A percentile compares a stretch with the other conserved stretches of the same genome.
Conservation (phyloP, 2,113 vertebrate species). For the Montifringilla adamsi region DNA sequence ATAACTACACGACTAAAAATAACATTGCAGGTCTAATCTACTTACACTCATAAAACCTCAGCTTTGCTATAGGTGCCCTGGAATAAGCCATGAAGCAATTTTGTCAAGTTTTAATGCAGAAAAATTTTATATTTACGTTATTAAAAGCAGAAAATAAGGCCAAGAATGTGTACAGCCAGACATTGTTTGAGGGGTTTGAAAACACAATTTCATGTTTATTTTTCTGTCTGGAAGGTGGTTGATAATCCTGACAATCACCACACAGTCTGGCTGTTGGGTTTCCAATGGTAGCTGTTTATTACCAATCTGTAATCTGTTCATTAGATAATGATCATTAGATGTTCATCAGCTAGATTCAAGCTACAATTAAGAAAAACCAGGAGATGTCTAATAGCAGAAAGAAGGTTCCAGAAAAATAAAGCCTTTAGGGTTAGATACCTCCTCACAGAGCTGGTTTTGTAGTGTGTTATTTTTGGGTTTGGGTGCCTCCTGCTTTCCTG, state of each 20-base stretch:
- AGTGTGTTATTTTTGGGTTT: not conserved
- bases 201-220: not conserved
- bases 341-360: not conserved
- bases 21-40: slow-evolving; percentile 2
- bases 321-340: not conserved
- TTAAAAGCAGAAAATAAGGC: not conserved
- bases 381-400: not conserved
- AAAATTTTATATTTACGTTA: not conserved
- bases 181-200: not conserved
- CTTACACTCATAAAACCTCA: not conserved
- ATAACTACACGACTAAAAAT: not conserved
- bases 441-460: not conserved
- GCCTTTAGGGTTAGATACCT: not conserved
- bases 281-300: not conserved
- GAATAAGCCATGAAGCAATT: not conserved
- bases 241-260: not conserved
- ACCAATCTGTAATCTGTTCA: not conserved
- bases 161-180: not conserved
- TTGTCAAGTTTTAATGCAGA: not conserved
- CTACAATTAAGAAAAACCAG: not conserved
- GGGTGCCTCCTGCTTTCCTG: not conserved
- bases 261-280: not conserved
- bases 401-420: not conserved
- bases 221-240: slow-evolving; percentile 38
- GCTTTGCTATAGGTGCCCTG: not conserved